A percentile compares a stretch with the other conserved stretches of the same genome.
phyloP scores from a whole-genome alignment of 2,888 invertebrate species.

The Dascillus cervinus region DNA sequence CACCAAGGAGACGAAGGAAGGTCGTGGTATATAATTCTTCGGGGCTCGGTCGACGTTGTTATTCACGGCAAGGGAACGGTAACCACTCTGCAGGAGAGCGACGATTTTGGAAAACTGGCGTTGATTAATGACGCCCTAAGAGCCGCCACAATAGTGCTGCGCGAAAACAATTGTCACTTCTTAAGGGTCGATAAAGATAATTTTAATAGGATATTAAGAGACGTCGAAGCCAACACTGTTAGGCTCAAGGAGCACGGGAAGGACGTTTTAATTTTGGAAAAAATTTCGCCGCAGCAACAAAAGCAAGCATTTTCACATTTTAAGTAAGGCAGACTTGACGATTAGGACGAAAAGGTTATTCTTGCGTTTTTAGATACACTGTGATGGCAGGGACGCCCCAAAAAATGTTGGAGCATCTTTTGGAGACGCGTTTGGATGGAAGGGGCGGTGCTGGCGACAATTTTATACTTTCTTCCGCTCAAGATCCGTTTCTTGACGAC shows the following conservation, averaged over 20 bases:
- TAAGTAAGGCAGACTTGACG: constrained; percentile 61
- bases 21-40: constrained; percentile 77
- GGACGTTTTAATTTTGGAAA: constrained; percentile 75
- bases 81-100: constrained; percentile 72
- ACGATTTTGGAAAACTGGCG: constrained; percentile 82
- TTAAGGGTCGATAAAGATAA: constrained; percentile 78
- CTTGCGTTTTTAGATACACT: constrained; percentile 54
- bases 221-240: constrained; percentile 84
- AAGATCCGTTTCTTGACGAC: constrained; percentile 73
- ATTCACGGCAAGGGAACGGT: constrained; percentile 80
- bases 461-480: constrained; percentile 36
- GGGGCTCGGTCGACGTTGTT: constrained; percentile 77
- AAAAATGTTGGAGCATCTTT: constrained; percentile 78
- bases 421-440: constrained; percentile 69
- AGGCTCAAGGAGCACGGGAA: constrained; percentile 76
- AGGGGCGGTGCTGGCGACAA: constrained; percentile 46
- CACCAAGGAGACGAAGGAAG: constrained; percentile 79
- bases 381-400: constrained; percentile 82
- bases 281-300: constrained; percentile 52
- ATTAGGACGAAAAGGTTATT: no score
- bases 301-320: constrained; percentile 50
- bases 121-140: constrained; percentile 79
- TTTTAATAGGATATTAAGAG: constrained; percentile 72
- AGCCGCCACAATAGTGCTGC: constrained; percentile 73
- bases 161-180: constrained; percentile 77